Conservation (phyloP, 2,888 invertebrate species). For the Tipula vernalis region DNA sequence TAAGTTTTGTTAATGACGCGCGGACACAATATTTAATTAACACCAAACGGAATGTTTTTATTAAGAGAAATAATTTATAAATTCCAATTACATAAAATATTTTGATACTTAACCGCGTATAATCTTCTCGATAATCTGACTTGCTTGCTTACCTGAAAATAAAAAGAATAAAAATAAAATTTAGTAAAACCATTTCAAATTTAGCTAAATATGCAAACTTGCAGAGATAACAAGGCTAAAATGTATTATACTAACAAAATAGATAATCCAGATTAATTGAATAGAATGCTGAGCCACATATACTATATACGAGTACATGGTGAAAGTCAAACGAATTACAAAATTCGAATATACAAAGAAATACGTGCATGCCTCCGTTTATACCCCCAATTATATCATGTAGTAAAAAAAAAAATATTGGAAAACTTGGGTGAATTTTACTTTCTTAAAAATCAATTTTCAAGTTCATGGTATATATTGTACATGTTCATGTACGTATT, state of each 20-base stretch:
- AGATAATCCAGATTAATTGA: neutral
- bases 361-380: neutral
- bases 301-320: too few species aligned
- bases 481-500: neutral
- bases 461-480: neutral
- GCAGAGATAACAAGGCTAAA: neutral
- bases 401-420: neutral
- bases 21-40: neutral
- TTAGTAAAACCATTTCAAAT: neutral
- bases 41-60: neutral
- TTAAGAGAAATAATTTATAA: neutral
- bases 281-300: neutral
- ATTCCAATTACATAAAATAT: neutral
- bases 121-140: neutral
- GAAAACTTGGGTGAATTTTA: neutral
- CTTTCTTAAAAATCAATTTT: neutral
- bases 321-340: neutral
- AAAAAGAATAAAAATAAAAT: neutral
- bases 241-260: neutral
- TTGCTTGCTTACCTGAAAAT: neutral
- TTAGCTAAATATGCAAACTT: neutral
- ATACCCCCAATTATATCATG: neutral
- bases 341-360: neutral
- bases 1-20: neutral
- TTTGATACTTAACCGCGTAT: neutral